phyloP scores from a whole-genome alignment of 1,140 invertebrate genomes.

The Centruroides vittatus region DNA sequence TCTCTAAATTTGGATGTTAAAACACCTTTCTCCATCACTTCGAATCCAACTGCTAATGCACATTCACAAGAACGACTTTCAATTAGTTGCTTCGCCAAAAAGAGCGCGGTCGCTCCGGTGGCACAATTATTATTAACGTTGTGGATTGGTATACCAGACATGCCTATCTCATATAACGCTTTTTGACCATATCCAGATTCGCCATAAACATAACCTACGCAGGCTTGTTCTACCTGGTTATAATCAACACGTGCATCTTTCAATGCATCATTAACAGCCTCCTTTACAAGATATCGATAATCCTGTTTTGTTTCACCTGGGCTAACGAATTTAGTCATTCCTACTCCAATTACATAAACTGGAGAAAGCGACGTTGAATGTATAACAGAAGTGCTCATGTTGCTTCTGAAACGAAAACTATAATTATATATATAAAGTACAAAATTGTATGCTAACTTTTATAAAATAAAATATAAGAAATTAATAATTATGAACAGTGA shows the following conservation, averaged over 20 bases:
- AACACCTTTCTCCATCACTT: slow-evolving; percentile 94
- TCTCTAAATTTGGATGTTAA: slow-evolving; percentile 65
- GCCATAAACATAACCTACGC: slow-evolving; percentile 89
- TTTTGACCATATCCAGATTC: slow-evolving; percentile 94
- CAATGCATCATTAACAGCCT: slow-evolving; percentile 79
- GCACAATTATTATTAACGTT: slow-evolving; percentile 99
- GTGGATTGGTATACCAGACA: slow-evolving; percentile 93
- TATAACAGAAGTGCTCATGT: too few relatives aligned
- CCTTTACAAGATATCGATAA: slow-evolving; percentile 88
- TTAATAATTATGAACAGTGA: too few relatives aligned
- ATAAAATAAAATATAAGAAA: too few relatives aligned
- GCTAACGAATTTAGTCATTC: slow-evolving; percentile 94
- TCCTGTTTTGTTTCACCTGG: slow-evolving; percentile 66
- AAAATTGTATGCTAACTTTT: too few relatives aligned
- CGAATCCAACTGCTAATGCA: slow-evolving; percentile 86
- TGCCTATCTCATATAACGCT: slow-evolving; percentile 82
- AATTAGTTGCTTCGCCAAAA: slow-evolving; percentile 78
- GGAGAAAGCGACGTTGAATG: slow-evolving; percentile 15
- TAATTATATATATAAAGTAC: too few relatives aligned
- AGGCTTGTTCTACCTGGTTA: slow-evolving; percentile 66
- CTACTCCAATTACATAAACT: slow-evolving; percentile 89
- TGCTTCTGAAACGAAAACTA: too few relatives aligned
- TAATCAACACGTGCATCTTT: slow-evolving; percentile 72
- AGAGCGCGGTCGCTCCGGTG: slow-evolving; percentile 83
- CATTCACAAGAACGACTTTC: slow-evolving; percentile 72